Percentiles rank a stretch among this genome's conserved stretches.
Evolutionary conservation across 1,140 invertebrate species (phyloP).

Genomic region (Mactra quadrangularis): DNA sequence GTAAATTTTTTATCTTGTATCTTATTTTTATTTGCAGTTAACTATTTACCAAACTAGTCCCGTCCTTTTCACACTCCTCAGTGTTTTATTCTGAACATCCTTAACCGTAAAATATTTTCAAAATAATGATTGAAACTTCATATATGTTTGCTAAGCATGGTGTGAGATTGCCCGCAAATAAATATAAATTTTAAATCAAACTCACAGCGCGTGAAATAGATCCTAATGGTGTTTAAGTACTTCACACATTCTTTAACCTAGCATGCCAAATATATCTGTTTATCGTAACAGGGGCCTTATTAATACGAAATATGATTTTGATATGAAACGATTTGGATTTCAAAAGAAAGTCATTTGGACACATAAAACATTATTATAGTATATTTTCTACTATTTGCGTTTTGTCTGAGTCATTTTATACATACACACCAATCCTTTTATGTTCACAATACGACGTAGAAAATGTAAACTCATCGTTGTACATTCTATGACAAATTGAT

Average conservation of each 20-base stretch:
- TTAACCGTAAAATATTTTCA: neutral
- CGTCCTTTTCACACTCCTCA: too few species aligned
- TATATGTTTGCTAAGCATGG: neutral
- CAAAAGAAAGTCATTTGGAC: constrained; percentile 38
- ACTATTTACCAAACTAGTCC: too few species aligned
- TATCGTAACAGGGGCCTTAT: constrained; percentile 41
- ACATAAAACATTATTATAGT: constrained; percentile 11
- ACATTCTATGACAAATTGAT: too few species aligned
- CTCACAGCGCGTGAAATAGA: constrained; percentile 47
- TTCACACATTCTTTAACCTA: neutral
- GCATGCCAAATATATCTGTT: constrained; percentile 33
- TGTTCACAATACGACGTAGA: too few species aligned
- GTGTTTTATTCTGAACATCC: neutral
- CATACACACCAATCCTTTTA: too few species aligned
- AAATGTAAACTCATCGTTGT: too few species aligned
- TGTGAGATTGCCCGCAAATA: constrained; percentile 20
- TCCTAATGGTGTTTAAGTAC: constrained; percentile 35
- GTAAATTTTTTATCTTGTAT: too few species aligned
- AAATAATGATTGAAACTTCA: neutral
- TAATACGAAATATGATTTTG: constrained; percentile 52
- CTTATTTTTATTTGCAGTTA: too few species aligned
- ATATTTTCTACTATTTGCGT: constrained; percentile 2
- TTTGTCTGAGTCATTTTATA: constrained; percentile 30
- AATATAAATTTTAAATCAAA: constrained; percentile 33
- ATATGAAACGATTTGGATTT: constrained; percentile 55